Percentiles rank a stretch among this genome's conserved stretches.
These are phyloP conservation scores for Heliconius ethilla DNA, from an alignment of 2,888 invertebrate genomes.

Conservation along the genomic window DNA sequence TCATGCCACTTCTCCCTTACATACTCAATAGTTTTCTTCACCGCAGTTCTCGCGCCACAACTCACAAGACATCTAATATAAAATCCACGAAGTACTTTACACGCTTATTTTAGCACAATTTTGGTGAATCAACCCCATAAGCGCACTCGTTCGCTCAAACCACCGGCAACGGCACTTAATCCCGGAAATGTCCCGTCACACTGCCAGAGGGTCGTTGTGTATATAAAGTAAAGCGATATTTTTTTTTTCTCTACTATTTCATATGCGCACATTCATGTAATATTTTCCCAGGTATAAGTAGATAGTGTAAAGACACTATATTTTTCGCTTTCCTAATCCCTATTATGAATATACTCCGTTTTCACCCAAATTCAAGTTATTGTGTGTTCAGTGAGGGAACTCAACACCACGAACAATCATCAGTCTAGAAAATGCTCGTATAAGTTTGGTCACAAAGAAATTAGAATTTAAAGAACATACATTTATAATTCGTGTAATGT, in stretches of 20 bases:
- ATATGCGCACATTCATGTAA: not conserved
- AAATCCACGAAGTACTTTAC: slow-evolving; percentile 40
- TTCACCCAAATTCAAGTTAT: not conserved
- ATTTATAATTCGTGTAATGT: too few relatives aligned
- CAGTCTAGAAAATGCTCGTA: too few relatives aligned
- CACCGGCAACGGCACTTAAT: slow-evolving; percentile 31
- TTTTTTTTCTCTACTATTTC: not conserved
- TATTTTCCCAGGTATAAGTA: not conserved
- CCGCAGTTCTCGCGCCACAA: not conserved
- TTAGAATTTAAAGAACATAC: too few relatives aligned
- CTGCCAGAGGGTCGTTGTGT: not conserved
- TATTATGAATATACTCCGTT: not conserved
- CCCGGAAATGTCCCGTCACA: slow-evolving; percentile 5
- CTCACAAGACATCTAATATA: slow-evolving; percentile 36
- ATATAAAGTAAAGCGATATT: not conserved
- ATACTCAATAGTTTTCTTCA: not conserved
- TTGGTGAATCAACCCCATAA: slow-evolving; percentile 35
- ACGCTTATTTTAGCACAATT: slow-evolving; percentile 45
- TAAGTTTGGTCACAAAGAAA: too few relatives aligned
- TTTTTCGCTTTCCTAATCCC: too few relatives aligned
- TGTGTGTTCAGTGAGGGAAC: not conserved
- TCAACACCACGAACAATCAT: too few relatives aligned
- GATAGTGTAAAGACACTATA: not conserved
- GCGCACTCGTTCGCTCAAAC: slow-evolving; percentile 36
- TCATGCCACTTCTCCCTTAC: too few relatives aligned